Evolutionary conservation across 2,113 vertebrate species (phyloP), one percentile per base, ranked within the genome.

Genomic region (Bettongia penicillata): DNA sequence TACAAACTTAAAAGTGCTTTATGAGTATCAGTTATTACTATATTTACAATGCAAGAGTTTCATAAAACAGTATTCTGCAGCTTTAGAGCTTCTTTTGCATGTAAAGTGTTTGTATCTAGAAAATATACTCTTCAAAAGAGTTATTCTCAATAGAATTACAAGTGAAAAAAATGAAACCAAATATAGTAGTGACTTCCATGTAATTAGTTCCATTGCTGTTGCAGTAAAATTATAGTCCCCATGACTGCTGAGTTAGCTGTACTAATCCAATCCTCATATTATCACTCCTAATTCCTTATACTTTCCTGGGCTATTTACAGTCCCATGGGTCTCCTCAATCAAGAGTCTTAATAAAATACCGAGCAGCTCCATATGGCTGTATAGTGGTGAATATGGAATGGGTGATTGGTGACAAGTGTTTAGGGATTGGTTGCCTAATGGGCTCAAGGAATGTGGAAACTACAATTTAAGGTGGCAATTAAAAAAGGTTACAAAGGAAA

Each of bases 121-220:
- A 0, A 89, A 51, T 6, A 91, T 91, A 90, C 55, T 93, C n/a
- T 96, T 92, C 90, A 92, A 91, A 97, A 96, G 19, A 22, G 12
- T 93, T 97, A 51, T 93, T 2, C 96, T 84, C 68, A 96, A 93
- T 49, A 90, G 51, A 95, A 23, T 57, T 89, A 50, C 31, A 95
- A 89, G 93, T 93, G 26, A 26, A 94, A 97, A 97, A 95, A 68
- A 96, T 49, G 53, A 96, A 93, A 2, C 49, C 26, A n/a, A 93
- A 93, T 47, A 92, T 9, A 11, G 92, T n/a, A 90, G 68, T 84
- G 77, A 92, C 96, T 97, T 0, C 7, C 49, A 55, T 14, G 3
- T 95, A 97, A 97, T 96, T 95, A 94, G n/a, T 89, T 97, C 68
- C 51, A 51, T 96, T 95, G 47, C 24, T 96, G 61, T 91, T 96